These are phyloP conservation scores for Andrena flavipes DNA, from an alignment of 2,888 invertebrate genomes.

Conservation along the genomic window DNA sequence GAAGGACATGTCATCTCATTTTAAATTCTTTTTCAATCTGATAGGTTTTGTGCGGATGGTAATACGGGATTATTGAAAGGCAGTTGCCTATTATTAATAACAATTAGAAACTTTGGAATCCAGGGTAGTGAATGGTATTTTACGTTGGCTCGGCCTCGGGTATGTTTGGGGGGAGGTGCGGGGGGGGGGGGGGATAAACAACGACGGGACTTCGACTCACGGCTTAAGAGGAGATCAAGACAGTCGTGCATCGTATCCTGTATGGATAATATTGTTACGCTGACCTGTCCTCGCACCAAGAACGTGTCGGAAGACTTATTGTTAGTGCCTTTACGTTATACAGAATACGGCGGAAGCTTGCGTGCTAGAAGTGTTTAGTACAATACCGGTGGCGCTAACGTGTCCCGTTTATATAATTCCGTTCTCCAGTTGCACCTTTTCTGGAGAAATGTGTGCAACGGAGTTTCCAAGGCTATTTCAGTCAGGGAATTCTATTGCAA, in stretches of 20 bases:
- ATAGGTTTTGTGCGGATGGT: neutral
- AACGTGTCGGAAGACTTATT: neutral
- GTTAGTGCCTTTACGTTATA: neutral
- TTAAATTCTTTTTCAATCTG: neutral
- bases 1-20: neutral
- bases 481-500: neutral
- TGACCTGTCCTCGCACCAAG: constrained; percentile 1
- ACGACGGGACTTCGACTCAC: constrained; percentile 6
- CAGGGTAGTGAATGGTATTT: neutral
- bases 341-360: constrained; percentile 2
- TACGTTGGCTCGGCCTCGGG: neutral
- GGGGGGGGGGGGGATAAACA: neutral
- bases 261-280: constrained; percentile 32
- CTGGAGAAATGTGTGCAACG: neutral
- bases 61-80: neutral
- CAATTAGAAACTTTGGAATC: neutral
- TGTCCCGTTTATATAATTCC: neutral
- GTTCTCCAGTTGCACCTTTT: neutral
- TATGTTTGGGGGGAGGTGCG: neutral
- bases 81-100: neutral
- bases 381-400: neutral
- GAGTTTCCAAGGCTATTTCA: neutral
- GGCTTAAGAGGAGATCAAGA: constrained; percentile 11
- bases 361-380: neutral
- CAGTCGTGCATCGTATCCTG: constrained; percentile 25